A percentile compares a stretch with the other conserved stretches of the same genome.
phyloP scores from a whole-genome alignment of 1,140 invertebrate species.

The Marisa cornuarietis region DNA sequence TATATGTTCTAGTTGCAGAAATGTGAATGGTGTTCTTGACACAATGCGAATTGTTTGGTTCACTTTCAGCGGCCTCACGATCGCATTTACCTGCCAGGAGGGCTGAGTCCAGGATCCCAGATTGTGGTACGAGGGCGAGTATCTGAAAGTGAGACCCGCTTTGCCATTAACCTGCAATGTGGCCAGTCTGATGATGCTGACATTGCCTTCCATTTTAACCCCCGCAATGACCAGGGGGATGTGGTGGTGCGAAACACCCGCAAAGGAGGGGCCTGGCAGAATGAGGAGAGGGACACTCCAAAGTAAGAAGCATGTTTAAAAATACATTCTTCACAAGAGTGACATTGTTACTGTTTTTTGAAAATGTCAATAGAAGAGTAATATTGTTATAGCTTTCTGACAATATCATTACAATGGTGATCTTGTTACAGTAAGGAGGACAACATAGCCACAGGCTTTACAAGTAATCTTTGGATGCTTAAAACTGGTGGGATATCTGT shows the following conservation, averaged over 20 bases:
- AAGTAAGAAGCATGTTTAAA: not conserved
- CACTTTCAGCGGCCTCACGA: conserved; percentile 68
- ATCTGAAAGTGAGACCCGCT: conserved; percentile 69
- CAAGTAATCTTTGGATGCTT: too few species aligned
- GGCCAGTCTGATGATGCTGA: conserved; percentile 74
- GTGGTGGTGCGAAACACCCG: conserved; percentile 78
- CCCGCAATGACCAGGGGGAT: conserved; percentile 64
- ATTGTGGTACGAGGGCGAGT: conserved; percentile 72
- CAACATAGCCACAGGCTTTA: too few species aligned
- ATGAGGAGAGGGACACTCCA: conserved; percentile 76
- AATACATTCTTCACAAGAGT: not conserved
- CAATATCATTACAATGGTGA: too few species aligned
- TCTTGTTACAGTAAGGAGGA: too few species aligned
- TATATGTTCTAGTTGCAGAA: too few species aligned
- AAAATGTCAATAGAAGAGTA: too few species aligned
- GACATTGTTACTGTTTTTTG: too few species aligned
- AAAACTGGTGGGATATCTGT: too few species aligned
- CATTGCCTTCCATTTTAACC: conserved; percentile 83
- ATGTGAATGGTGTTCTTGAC: not conserved
- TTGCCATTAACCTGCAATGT: conserved; percentile 76
- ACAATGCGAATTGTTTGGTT: not conserved
- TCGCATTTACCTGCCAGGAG: conserved; percentile 69
- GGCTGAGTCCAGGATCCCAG: conserved; percentile 72
- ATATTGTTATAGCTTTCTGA: too few species aligned
- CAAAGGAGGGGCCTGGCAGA: conserved; percentile 72